Evolutionary conservation across 2,888 invertebrate genomes (phyloP), one percentile per base, ranked within the genome.

Genomic region (Pycnomerus fuliginosus): DNA sequence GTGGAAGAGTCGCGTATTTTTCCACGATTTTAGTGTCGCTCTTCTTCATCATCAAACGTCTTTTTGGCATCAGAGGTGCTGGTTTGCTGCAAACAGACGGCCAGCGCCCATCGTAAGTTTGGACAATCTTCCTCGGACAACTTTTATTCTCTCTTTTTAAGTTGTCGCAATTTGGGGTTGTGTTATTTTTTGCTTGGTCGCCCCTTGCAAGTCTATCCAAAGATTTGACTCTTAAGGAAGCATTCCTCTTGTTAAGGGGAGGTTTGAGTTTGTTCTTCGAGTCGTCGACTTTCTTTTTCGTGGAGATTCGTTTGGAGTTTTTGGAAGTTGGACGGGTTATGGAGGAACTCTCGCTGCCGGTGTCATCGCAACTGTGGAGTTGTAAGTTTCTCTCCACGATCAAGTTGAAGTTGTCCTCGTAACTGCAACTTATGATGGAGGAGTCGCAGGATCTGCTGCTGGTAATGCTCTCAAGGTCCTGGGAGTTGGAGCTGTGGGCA

Each of bases 321-420:
- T 62, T 62, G 1, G 71, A 60, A 2, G 65, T 56, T 2, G 61
- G 59, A 2, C 61, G 77, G 2, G 83, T 80, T 20, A 87, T 70
- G 0, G 87, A 87, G 0, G 87, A 87, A 66, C 87, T 88, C 62
- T 89, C 89, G 55, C 88, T 88, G 31, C 88, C 88, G 52, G 80
- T 82, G 57, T 84, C 84, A 62, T 83, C 83, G 34, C 80, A 81
- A 25, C 76, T 75, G 51, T 78, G n/a, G n/a, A n/a, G n/a, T n/a
- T n/a, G n/a, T n/a, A n/a, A 73, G 53, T 69, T 74, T 55, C 68
- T 68, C 32, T 71, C 54, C 2, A 70, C 69, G 35, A 77, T 56
- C 3, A 74, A 67, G 47, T 76, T 76, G 55, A 74, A 78, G 2
- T 78, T 76, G 53, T 80, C 80, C 39, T 80, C 81, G 61, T 84